These are phyloP conservation scores for Linnaemya tessellans DNA, from an alignment of 2,888 invertebrate genomes.

Conservation along the genomic window DNA sequence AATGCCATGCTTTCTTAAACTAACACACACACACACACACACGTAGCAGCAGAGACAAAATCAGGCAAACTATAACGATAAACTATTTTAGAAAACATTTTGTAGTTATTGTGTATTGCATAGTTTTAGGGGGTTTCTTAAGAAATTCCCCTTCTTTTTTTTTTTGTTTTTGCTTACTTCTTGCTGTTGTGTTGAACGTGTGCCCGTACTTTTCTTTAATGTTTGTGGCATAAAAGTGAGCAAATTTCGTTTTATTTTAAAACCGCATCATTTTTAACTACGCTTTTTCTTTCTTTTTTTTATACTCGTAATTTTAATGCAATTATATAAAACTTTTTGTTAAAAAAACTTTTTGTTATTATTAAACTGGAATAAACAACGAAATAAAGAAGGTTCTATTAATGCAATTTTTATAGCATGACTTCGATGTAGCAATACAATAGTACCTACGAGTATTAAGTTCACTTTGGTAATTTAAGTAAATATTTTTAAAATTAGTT, in stretches of 20 bases:
- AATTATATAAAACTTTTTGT: slow-evolving; percentile 53
- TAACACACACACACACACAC: background rate
- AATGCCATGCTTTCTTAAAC: slow-evolving; percentile 27
- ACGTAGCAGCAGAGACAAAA: slow-evolving; percentile 35
- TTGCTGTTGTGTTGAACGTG: slow-evolving; percentile 11
- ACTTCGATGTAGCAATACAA: background rate
- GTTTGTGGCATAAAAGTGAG: slow-evolving; percentile 64
- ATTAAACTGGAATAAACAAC: too few species aligned
- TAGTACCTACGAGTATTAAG: too few species aligned
- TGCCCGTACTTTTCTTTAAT: slow-evolving; percentile 6
- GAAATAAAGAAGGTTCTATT: slow-evolving; percentile 12
- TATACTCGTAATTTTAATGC: slow-evolving; percentile 42
- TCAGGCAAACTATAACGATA: slow-evolving; percentile 73
- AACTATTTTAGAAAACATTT: slow-evolving; percentile 74
- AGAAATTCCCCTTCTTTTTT: slow-evolving; percentile 25
- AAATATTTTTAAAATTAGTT: background rate
- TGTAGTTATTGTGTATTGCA: slow-evolving; percentile 44
- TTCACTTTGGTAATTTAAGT: slow-evolving; percentile 2
- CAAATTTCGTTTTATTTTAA: slow-evolving; percentile 64
- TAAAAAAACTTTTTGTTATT: background rate
- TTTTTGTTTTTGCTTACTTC: slow-evolving; percentile 12
- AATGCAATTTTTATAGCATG: slow-evolving; percentile 40
- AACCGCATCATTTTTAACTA: slow-evolving; percentile 49
- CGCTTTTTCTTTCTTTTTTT: slow-evolving; percentile 5
- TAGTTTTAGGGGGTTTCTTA: slow-evolving; percentile 65